A percentile compares a stretch with the other conserved stretches of the same genome.
Evolutionary conservation across 2,888 invertebrate genomes (phyloP).

Genomic region (Anoncus sp.): DNA sequence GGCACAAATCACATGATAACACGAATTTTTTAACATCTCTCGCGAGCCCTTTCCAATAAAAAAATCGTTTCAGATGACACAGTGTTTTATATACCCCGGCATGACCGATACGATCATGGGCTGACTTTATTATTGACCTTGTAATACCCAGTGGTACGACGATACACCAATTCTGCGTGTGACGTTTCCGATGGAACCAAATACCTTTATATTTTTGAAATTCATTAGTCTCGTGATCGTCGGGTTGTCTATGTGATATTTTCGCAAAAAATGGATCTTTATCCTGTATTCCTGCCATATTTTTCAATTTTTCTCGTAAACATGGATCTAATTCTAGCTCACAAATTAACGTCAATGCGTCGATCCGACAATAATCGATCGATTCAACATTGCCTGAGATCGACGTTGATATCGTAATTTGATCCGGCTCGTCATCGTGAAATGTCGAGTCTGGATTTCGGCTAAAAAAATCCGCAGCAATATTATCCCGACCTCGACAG

Average conservation of each 20-base stretch:
- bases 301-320: background rate
- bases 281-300: background rate
- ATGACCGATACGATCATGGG: background rate
- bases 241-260: background rate
- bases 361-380: background rate
- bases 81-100: slow-evolving; percentile 2
- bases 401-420: background rate
- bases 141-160: background rate
- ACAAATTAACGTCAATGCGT: slow-evolving; percentile 16
- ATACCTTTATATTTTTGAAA: slow-evolving; percentile 12
- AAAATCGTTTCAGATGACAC: slow-evolving; percentile 2
- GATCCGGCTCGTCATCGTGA: background rate
- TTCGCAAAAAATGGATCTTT: background rate
- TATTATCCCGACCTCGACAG: slow-evolving; percentile 35
- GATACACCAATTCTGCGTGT: slow-evolving; percentile 22
- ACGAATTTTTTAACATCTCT: background rate
- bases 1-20: background rate
- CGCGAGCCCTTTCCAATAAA: slow-evolving; percentile 1
- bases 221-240: background rate
- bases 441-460: slow-evolving; percentile 31
- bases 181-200: slow-evolving; percentile 22
- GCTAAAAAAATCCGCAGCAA: slow-evolving; percentile 44
- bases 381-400: slow-evolving; percentile 53
- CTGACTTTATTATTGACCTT: background rate
- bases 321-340: slow-evolving; percentile 13